These are phyloP conservation scores for Calameuta filiformis DNA, from an alignment of 2,888 invertebrate species.

Conservation along the genomic window DNA sequence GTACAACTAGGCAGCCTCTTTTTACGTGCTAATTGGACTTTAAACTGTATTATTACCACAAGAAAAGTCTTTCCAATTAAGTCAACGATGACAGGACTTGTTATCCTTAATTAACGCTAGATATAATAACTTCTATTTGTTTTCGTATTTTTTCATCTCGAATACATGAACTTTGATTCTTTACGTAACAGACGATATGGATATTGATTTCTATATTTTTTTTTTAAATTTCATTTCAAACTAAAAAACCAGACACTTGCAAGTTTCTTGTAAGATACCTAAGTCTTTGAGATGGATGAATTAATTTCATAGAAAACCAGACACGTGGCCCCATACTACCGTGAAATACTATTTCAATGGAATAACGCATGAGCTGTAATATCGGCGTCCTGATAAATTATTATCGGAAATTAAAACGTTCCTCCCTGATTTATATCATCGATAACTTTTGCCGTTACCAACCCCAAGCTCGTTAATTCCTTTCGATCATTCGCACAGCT, in stretches of 20 bases:
- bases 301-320: no score
- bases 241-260: neutral
- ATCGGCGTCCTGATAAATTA: conserved; percentile 26
- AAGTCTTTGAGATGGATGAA: no score
- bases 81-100: neutral
- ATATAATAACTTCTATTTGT: no score
- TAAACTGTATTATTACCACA: neutral
- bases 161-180: no score
- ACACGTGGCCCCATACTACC: no score
- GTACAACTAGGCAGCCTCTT: neutral
- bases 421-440: conserved; percentile 29
- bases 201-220: no score
- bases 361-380: neutral
- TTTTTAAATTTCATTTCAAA: no score
- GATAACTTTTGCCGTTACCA: conserved; percentile 25
- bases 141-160: no score
- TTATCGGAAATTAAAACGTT: conserved; percentile 37
- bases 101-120: neutral
- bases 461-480: neutral
- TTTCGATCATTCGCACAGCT: neutral
- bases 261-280: no score
- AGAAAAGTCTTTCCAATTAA: neutral
- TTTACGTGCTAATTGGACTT: neutral
- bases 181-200: no score
- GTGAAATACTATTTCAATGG: neutral